A percentile compares a stretch with the other conserved stretches of the same genome.
Conservation (phyloP, 92 coral and sea anemone species). For the Epizoanthus stellaris region DNA sequence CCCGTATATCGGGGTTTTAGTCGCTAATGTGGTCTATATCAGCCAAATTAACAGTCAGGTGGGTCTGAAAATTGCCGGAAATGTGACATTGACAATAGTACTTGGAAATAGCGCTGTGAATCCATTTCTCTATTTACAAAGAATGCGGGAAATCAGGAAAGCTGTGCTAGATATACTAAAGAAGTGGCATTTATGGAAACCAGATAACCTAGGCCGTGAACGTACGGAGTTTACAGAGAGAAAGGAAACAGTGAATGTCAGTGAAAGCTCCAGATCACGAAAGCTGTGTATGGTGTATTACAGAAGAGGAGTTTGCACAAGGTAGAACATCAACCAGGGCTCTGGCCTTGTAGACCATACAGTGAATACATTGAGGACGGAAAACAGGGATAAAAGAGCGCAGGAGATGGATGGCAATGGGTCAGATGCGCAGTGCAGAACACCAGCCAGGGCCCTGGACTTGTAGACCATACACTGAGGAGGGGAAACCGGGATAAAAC, state of each 20-base stretch:
- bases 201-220: background rate
- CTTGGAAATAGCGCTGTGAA: slow-evolving; percentile 33
- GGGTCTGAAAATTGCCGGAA: slow-evolving; percentile 39
- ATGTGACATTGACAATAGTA: slow-evolving; percentile 31
- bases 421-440: too few relatives aligned
- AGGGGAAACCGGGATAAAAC: too few relatives aligned
- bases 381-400: too few relatives aligned
- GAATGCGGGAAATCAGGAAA: slow-evolving; percentile 42
- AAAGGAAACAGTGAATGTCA: background rate
- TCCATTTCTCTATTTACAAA: slow-evolving; percentile 34
- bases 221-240: slow-evolving; percentile 14
- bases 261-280: too few relatives aligned
- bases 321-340: too few relatives aligned
- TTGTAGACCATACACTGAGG: too few relatives aligned
- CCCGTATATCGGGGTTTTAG: slow-evolving; percentile 37
- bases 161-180: slow-evolving; percentile 7
- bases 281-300: too few relatives aligned
- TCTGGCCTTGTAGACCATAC: too few relatives aligned
- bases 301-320: too few relatives aligned
- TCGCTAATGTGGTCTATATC: slow-evolving; percentile 25
- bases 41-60: slow-evolving; percentile 22
- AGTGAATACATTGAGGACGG: too few relatives aligned
- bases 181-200: background rate
- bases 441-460: too few relatives aligned
- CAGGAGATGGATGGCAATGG: too few relatives aligned